These are phyloP conservation scores for Cosmia trapezina DNA, from an alignment of 2,888 invertebrate genomes.

Conservation along the genomic window DNA sequence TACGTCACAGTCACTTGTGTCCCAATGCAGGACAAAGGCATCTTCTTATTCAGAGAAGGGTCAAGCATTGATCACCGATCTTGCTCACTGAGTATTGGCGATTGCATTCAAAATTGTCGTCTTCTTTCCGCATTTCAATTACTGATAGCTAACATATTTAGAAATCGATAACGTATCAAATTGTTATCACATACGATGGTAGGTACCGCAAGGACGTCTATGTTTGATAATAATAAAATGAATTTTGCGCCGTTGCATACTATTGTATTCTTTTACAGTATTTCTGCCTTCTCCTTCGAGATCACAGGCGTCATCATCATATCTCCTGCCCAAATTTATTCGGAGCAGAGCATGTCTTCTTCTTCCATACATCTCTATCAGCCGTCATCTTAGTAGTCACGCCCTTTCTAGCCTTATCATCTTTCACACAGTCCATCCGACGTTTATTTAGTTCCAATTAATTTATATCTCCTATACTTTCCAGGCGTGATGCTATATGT, in stretches of 20 bases:
- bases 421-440: not conserved
- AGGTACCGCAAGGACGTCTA: conserved; percentile 52
- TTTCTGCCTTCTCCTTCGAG: too few relatives aligned
- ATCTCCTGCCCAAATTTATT: too few relatives aligned
- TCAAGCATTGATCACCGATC: too few relatives aligned
- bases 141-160: conserved; percentile 38
- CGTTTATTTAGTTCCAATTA: not conserved
- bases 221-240: conserved; percentile 31
- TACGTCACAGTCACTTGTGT: too few relatives aligned
- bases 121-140: conserved; percentile 8
- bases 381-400: not conserved
- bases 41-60: too few relatives aligned
- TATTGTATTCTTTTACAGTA: not conserved
- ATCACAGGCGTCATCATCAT: not conserved
- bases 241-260: conserved; percentile 3
- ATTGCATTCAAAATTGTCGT: not conserved
- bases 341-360: not conserved
- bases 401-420: too few relatives aligned
- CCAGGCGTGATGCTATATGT: not conserved
- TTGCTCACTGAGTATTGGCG: not conserved
- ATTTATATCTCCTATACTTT: not conserved
- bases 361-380: not conserved
- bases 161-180: conserved; percentile 47
- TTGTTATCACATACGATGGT: conserved; percentile 39
- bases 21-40: not conserved